Evolutionary conservation across 2,888 invertebrate genomes (phyloP), one percentile per base, ranked within the genome.

Genomic region (Portevinia maculata): DNA sequence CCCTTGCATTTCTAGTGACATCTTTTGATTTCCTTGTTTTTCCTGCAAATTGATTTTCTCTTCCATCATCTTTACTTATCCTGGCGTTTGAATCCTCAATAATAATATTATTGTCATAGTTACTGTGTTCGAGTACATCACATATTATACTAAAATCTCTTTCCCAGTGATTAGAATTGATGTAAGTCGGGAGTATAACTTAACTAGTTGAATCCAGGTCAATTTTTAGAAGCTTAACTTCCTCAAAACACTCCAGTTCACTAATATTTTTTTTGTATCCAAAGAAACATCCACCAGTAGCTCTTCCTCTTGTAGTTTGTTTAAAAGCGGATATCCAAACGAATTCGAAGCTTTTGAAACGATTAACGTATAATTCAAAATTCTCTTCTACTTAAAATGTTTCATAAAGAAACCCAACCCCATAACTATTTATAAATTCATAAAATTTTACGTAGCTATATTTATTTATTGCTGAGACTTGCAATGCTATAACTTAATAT

Each of bases 11-110:
- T 28, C 3, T 39, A 4, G 28, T 57, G 13, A 0, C 11, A n/a
- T 53, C 53, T 37, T 34, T 21, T 34, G 57, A 41, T 24, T 57
- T 41, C 9, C 57, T 57, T 11, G 9, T 11, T 41, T 24, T 41
- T 13, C 28, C 57, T 9, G 57, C 39, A 11, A 57, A 28, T n/a
- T n/a, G n/a, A n/a, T n/a, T n/a, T n/a, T n/a, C n/a, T n/a, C n/a
- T n/a, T n/a, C n/a, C n/a, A n/a, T n/a, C n/a, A n/a, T n/a, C n/a
- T n/a, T n/a, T n/a, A n/a, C n/a, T n/a, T n/a, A n/a, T n/a, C n/a
- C n/a, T n/a, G n/a, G n/a, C n/a, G n/a, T n/a, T n/a, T n/a, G n/a
- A n/a, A n/a, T n/a, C 41, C 7, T 41, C 41, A 28, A 57, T 28
- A 15, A 53, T 21, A 19, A 37, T 53, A 4, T 34, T 2, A 30